Base-by-base conservation (phyloP, 1,140 invertebrate genomes). In the Ericerus pela region DNA sequence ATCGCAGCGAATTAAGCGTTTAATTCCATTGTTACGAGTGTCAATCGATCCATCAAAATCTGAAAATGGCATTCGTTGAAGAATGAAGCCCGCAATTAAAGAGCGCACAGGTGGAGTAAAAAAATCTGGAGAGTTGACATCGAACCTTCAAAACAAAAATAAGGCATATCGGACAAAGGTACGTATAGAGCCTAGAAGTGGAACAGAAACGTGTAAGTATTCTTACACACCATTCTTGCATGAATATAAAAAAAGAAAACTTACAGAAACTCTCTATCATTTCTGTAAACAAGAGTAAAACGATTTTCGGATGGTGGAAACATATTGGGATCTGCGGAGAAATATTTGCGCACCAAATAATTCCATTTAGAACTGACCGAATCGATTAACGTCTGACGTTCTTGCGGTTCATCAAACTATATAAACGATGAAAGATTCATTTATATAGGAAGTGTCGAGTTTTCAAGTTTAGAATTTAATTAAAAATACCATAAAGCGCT, bases 71-170 rank as follows among this genome's bases (percentile, higher is more conserved):
- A 91, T 89, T 31, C 92, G 74, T 67, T 91, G 82, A 58, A 96
- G 71, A 62, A 96, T 91, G 67, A 93, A 95, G 67, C 94, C 86
- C 0, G 92, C 82, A 47, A 96, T 87, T 53, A 86, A 74, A 26
- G 88, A 88, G 51, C 87, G 77, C 54, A 90, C 84, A 3, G 86
- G 80, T 2, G 85, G 76, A 12, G 82, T 84, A 69, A 94, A 95
- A 69, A 96, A 95, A 51, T 82, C 80, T n/a, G 81, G 75, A 1
- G 82, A 73, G 43, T 80, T 71, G n/a, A 84, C 77, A 66, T 93
- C 85, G 70, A 94, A 96, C 65, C 41, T 47, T 10, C 12, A 22
- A 47, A 5, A 12, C 41, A 24, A n/a, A n/a, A n/a, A n/a, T n/a
- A n/a, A n/a, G n/a, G n/a, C n/a, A n/a, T n/a, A n/a, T n/a, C n/a